Percentiles rank a stretch among this genome's conserved stretches.
phyloP scores from a whole-genome alignment of 2,113 vertebrate species.

The Picathartes gymnocephalus region DNA sequence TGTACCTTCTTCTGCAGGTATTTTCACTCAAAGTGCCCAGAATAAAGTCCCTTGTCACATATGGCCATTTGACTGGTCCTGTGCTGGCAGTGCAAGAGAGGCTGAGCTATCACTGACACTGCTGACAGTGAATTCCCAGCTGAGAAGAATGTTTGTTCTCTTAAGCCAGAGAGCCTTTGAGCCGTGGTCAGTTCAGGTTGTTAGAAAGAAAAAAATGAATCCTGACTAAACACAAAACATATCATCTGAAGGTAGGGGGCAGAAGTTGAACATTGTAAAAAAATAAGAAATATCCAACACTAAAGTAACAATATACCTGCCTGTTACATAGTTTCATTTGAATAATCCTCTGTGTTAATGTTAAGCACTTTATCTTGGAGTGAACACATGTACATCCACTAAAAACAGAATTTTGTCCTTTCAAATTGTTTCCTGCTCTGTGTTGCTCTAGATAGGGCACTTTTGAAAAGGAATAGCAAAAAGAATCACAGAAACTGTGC shows the following conservation, averaged over 20 bases:
- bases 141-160: background rate
- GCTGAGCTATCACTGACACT: background rate
- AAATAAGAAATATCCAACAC: background rate
- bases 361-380: background rate
- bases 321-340: background rate
- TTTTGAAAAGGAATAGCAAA: background rate
- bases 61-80: background rate
- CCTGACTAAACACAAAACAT: background rate
- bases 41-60: background rate
- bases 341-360: background rate
- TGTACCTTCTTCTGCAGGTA: background rate
- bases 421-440: background rate
- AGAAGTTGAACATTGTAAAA: background rate
- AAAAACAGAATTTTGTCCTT: background rate
- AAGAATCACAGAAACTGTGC: background rate
- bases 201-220: background rate
- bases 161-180: background rate
- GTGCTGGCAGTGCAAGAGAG: background rate
- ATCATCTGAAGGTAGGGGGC: background rate
- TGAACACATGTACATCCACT: background rate
- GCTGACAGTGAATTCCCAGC: background rate
- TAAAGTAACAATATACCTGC: background rate
- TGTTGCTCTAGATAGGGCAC: background rate
- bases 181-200: background rate
- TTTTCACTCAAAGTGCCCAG: background rate